Evolutionary conservation across 2,888 invertebrate species (phyloP).

Genomic region (Campoplex nolae): DNA sequence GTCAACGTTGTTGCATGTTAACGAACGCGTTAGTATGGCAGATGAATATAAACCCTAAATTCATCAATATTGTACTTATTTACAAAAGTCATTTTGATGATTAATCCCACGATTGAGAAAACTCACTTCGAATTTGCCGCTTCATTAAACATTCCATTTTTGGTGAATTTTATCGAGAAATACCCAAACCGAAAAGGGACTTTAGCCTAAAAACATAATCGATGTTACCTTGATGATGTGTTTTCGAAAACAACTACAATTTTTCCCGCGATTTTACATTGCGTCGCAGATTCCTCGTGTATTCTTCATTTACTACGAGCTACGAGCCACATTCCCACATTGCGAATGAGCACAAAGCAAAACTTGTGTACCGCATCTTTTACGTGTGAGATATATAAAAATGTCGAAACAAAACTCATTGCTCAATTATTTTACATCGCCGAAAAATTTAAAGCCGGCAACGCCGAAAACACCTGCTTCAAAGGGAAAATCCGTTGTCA

Average conservation of each 20-base stretch:
- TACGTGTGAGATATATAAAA: constrained; percentile 26
- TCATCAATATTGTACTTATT: neutral
- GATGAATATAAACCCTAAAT: neutral
- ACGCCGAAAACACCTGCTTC: constrained; percentile 59
- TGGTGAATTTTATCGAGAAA: neutral
- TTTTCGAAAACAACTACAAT: constrained; percentile 34
- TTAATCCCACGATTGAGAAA: neutral
- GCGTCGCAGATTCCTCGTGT: constrained; percentile 31
- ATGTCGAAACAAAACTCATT: constrained; percentile 86
- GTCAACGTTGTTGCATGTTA: neutral
- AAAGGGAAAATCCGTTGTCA: constrained; percentile 34
- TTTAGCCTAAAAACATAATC: neutral
- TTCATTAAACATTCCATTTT: neutral
- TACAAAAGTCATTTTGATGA: neutral
- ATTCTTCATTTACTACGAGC: neutral
- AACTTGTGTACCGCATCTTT: neutral
- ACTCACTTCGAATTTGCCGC: neutral
- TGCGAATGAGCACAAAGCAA: constrained; percentile 24
- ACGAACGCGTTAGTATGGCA: neutral
- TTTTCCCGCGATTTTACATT: constrained; percentile 57
- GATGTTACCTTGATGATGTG: neutral
- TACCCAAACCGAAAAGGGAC: neutral
- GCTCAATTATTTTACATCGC: constrained; percentile 88
- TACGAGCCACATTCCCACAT: neutral
- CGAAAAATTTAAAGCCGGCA: constrained; percentile 74